Evolutionary conservation across 2,113 vertebrate genomes (phyloP), one percentile per base, ranked within the genome.

Genomic region (Oncorhynchus gorbuscha): DNA sequence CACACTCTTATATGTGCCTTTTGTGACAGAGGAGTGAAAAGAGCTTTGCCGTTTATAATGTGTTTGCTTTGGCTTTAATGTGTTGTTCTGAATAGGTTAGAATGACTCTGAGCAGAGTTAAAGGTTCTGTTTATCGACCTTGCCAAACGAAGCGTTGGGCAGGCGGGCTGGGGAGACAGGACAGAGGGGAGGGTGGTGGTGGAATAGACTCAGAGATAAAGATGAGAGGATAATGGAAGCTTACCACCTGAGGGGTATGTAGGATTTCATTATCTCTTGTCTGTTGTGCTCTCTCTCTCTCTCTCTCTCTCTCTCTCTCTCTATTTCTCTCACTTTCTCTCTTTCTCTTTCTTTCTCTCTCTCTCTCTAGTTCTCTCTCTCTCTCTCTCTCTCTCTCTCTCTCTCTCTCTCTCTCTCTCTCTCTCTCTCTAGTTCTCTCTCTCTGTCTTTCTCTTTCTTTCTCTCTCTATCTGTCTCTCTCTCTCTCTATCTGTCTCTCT

Each of bases 11-110:
- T 45, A 45, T 45, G 39, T 45, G 61, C 73, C 62, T 72, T 74
- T 79, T 79, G 77, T 77, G 74, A 82, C 58, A 78, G 28, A 79
- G 58, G 58, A 32, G 70, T 59, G 32, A 64, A 78, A 59, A 55
- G n/a, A 18, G 26, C 58, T 28, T 73, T 74, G 35, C 49, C 26
- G 7, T 22, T 66, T 65, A 22, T 59, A 45, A 39, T 66, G 32
- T 49, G 14, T 65, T 66, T 70, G 39, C 39, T 48, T 48, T 6
- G 4, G 9, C 11, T 49, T 1, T 22, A 28, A 5, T 12, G 24
- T 32, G 28, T 16, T 24, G 13, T 67, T 67, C 11, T 6, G n/a
- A 8, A 16, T 61, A n/a, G 58, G 58, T 61, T n/a, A 14, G 65
- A 45, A 45, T 45, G 9, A 45, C 39, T 45, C 65, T 14, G 22